These are phyloP conservation scores for Rhodophaea formosa DNA, from an alignment of 2,888 invertebrate genomes.

Conservation along the genomic window DNA sequence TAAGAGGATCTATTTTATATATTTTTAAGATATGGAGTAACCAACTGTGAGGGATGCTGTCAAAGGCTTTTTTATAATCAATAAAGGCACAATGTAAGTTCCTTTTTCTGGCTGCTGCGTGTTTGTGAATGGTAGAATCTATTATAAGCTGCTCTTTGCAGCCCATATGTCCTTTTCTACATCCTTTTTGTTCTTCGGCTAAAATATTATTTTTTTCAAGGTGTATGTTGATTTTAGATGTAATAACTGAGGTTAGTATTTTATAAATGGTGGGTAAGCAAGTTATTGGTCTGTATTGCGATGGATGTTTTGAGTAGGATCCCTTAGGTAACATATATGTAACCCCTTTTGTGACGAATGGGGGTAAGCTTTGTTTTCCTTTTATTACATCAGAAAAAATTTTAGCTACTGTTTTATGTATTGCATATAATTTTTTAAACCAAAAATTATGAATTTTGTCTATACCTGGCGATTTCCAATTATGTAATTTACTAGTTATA, in stretches of 20 bases:
- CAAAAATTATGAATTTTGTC: too few relatives aligned
- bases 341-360: background rate
- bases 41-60: background rate
- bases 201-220: background rate
- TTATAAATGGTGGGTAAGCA: slow-evolving; percentile 31
- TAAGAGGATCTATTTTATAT: slow-evolving; percentile 14
- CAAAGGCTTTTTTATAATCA: too few relatives aligned
- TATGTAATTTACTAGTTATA: too few relatives aligned
- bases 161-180: slow-evolving; percentile 10
- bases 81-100: too few relatives aligned
- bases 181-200: slow-evolving; percentile 9
- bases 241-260: slow-evolving; percentile 25
- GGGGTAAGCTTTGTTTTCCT: too few relatives aligned
- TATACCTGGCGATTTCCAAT: too few relatives aligned
- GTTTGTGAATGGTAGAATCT: too few relatives aligned
- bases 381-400: too few relatives aligned
- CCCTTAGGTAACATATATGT: slow-evolving; percentile 26
- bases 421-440: too few relatives aligned
- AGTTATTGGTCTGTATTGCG: slow-evolving; percentile 31
- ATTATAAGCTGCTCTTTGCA: too few relatives aligned
- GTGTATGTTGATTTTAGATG: slow-evolving; percentile 16
- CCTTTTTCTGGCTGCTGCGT: slow-evolving; percentile 9
- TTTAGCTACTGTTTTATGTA: too few relatives aligned
- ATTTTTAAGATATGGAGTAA: slow-evolving; percentile 12
- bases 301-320: slow-evolving; percentile 19